Conservation (phyloP, 2,888 invertebrate species). For the Bombyx huttoni region DNA sequence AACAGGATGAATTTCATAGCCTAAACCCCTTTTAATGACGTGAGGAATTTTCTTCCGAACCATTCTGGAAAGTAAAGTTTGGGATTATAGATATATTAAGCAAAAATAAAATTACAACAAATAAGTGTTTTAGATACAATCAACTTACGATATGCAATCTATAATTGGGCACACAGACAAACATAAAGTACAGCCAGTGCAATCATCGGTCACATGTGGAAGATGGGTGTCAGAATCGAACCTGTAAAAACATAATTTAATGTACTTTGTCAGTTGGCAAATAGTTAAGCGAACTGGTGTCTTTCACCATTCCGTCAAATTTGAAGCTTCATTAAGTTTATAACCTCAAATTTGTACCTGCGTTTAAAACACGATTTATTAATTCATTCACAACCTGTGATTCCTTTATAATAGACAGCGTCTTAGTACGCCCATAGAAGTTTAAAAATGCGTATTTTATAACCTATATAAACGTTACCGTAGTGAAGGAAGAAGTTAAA, state of each 20-base stretch:
- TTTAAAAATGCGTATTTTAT: too few relatives aligned
- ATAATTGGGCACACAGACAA: constrained; percentile 98
- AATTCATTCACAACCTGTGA: too few relatives aligned
- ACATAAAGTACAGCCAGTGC: constrained; percentile 96
- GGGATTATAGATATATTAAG: constrained; percentile 1
- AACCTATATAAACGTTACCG: too few relatives aligned
- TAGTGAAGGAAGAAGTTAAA: too few relatives aligned
- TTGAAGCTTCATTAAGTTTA: too few relatives aligned
- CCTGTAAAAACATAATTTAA: constrained; percentile 19
- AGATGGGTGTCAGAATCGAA: constrained; percentile 93
- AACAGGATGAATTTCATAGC: constrained; percentile 40
- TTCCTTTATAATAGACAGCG: too few relatives aligned
- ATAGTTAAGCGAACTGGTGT: too few relatives aligned
- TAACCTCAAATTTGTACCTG: too few relatives aligned
- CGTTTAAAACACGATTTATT: too few relatives aligned
- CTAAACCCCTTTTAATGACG: constrained; percentile 84
- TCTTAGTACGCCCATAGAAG: too few relatives aligned
- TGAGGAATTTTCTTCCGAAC: constrained; percentile 90
- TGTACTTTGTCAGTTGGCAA: background rate
- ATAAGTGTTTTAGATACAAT: background rate
- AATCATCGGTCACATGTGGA: constrained; percentile 90
- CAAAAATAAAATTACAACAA: background rate
- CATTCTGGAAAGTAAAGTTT: constrained; percentile 78
- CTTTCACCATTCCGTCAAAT: too few relatives aligned
- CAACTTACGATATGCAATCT: constrained; percentile 92